phyloP scores from a whole-genome alignment of 2,113 vertebrate species.

The Gasterosteus aculeatus region DNA sequence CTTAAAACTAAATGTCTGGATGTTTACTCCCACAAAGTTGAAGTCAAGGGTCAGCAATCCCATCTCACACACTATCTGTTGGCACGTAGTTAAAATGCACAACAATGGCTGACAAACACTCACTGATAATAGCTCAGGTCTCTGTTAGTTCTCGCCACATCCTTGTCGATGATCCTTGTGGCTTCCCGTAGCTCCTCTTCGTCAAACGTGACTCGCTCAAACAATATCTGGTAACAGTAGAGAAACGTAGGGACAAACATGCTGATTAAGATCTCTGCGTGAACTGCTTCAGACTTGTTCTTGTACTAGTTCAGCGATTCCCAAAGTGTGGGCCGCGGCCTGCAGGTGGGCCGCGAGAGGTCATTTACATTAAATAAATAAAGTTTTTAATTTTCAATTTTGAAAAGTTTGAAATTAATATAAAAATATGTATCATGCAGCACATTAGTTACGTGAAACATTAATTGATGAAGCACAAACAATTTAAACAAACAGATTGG shows the following conservation, averaged over 20 bases:
- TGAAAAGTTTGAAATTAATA: too few species aligned
- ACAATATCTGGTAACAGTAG: slow-evolving; percentile 68
- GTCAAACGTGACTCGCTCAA: slow-evolving; percentile 78
- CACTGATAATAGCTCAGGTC: slow-evolving; percentile 81
- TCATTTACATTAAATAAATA: too few species aligned
- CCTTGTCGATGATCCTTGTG: slow-evolving; percentile 83
- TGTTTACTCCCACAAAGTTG: background rate
- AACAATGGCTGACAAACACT: slow-evolving; percentile 45
- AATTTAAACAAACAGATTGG: too few species aligned
- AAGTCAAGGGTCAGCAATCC: background rate
- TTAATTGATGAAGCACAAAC: too few species aligned
- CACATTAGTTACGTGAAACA: too few species aligned
- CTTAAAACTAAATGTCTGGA: background rate
- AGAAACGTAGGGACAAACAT: background rate
- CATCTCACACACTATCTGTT: background rate
- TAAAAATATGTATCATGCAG: too few species aligned
- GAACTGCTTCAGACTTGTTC: background rate
- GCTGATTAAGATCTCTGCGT: background rate
- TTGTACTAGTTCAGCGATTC: background rate
- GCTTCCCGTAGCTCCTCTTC: slow-evolving; percentile 79
- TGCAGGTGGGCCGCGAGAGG: too few species aligned
- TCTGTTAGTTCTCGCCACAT: slow-evolving; percentile 82
- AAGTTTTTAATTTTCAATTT: too few species aligned
- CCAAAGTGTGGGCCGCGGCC: too few species aligned
- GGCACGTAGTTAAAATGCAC: background rate